phyloP scores from a whole-genome alignment of 2,888 invertebrate genomes.

The Torymus texanus region DNA sequence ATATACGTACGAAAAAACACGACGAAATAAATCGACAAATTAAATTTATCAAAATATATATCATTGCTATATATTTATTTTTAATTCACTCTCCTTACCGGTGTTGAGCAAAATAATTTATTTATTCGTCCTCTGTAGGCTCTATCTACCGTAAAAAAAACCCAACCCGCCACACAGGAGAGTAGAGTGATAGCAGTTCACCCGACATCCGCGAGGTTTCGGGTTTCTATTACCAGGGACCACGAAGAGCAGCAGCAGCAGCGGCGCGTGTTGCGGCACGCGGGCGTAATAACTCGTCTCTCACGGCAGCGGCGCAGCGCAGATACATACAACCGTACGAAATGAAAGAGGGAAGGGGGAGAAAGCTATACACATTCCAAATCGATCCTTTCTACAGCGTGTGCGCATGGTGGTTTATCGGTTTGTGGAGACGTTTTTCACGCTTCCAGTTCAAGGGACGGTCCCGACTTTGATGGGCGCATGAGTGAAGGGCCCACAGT shows the following conservation, averaged over 20 bases:
- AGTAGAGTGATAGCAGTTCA: neutral
- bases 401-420: too few relatives aligned
- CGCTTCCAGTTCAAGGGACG: neutral
- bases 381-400: neutral
- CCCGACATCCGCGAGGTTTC: neutral
- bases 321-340: too few relatives aligned
- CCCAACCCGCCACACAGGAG: neutral
- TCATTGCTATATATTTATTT: neutral
- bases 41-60: too few relatives aligned
- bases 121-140: slow-evolving; percentile 20
- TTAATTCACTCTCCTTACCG: neutral
- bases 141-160: neutral
- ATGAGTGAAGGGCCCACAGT: neutral
- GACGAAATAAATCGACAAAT: too few relatives aligned
- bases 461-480: slow-evolving; percentile 17
- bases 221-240: neutral
- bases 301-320: too few relatives aligned
- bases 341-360: too few relatives aligned
- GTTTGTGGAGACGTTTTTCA: slow-evolving; percentile 15
- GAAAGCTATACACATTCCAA: neutral
- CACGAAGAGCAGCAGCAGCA: too few relatives aligned
- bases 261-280: neutral
- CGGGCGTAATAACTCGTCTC: slow-evolving; percentile 27
- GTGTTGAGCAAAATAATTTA: neutral
- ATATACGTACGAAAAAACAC: too few relatives aligned